Base-by-base conservation (phyloP, 2,113 vertebrate species). In the Oceanodroma tethys region DNA sequence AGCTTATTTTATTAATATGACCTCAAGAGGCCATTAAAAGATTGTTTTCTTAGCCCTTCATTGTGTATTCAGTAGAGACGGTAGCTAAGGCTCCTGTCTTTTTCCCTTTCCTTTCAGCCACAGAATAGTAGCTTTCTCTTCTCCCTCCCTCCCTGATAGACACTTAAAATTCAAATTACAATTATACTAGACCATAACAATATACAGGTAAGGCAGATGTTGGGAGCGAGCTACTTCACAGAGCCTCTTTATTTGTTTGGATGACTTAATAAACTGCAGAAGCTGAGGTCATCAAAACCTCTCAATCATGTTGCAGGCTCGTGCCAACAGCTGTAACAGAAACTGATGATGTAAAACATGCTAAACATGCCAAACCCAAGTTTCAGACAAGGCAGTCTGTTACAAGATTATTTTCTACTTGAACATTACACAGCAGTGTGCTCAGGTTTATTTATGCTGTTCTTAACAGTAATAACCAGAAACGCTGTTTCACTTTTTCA, bases 221-320 rank as follows among this genome's bases (percentile, higher is more conserved):
- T 76, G 55, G 67, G 34, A 90, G 63, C 2, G 8, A 95, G 62
- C 38, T 90, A 67, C 74, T 94, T 88, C 84, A 88, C 78, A 97
- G 78, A 93, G 59, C 42, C 85, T 95, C 59, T 94, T 95, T 90
- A 76, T 94, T 94, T 94, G 45, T 97, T 93, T 90, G 78, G 84
- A 79, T 97, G 89, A 94, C 93, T 95, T 95, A 97, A 92, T 92
- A 96, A 95, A 82, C 81, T 96, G 87, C 78, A 81, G 94, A 90
- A 95, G 91, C 84, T 96, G 87, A 96, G 93, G 94, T 97, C 96
- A 93, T 93, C 84, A 94, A 96, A 96, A 94, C 22, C 89, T 86
- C 91, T 97, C 93, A 95, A 83, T 97, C 96, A 90, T 90, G 84
- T 50, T 83, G 53, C 62, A 86, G 87, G 48, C 74, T 80, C 58